Evolutionary conservation across 1,140 invertebrate species (phyloP).

Genomic region (Mylabris phalerata): DNA sequence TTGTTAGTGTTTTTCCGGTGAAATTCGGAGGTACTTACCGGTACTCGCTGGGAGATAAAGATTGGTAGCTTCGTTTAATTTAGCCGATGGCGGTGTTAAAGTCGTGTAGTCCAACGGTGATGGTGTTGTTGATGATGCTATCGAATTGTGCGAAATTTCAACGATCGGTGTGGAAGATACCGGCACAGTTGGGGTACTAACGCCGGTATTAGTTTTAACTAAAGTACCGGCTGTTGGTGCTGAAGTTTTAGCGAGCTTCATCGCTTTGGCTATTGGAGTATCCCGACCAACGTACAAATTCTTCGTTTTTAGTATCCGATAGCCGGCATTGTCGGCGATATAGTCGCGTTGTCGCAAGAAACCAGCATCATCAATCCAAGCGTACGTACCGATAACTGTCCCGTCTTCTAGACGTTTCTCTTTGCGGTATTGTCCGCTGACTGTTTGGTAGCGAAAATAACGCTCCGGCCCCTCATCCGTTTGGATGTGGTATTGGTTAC

Average conservation of each 20-base stretch:
- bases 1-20: not conserved
- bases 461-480: constrained; percentile 84
- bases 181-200: constrained; percentile 20
- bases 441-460: constrained; percentile 79
- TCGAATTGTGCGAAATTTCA: constrained; percentile 24
- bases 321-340: constrained; percentile 73
- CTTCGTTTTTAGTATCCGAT: constrained; percentile 72
- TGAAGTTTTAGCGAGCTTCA: constrained; percentile 61
- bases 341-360: constrained; percentile 77
- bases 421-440: constrained; percentile 81
- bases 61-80: not conserved
- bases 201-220: constrained; percentile 20
- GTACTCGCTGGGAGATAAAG: constrained; percentile 1
- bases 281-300: constrained; percentile 69
- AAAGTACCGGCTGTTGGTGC: constrained; percentile 58
- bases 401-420: constrained; percentile 78
- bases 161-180: constrained; percentile 22
- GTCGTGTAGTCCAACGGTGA: not conserved
- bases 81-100: not conserved
- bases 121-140: constrained; percentile 2
- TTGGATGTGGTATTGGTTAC: constrained; percentile 79
- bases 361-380: constrained; percentile 78
- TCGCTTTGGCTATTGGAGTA: constrained; percentile 57
- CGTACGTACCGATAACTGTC: constrained; percentile 68
- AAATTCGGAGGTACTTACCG: not conserved